Conservation (phyloP, 2,888 invertebrate genomes). For the Agrilus cyanescens region DNA sequence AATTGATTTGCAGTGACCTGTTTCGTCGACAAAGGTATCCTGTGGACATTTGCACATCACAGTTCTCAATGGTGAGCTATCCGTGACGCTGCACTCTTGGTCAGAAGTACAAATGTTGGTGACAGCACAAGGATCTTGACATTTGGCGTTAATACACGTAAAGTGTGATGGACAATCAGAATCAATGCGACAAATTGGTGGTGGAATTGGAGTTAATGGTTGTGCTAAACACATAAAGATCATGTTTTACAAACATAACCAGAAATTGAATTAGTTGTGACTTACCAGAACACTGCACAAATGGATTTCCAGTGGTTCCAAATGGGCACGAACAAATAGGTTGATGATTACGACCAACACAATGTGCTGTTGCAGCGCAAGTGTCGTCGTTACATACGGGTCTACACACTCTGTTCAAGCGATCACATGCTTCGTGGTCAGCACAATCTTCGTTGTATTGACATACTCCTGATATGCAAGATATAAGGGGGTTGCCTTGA, state of each 20-base stretch:
- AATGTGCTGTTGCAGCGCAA: constrained; percentile 69
- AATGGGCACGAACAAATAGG: constrained; percentile 65
- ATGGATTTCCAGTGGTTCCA: constrained; percentile 70
- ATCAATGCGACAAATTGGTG: constrained; percentile 60
- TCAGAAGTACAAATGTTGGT: constrained; percentile 63
- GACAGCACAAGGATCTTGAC: constrained; percentile 64
- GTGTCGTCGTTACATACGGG: constrained; percentile 72
- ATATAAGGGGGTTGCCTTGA: constrained; percentile 69
- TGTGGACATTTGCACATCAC: constrained; percentile 79
- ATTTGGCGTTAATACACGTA: constrained; percentile 66
- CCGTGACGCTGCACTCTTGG: constrained; percentile 67
- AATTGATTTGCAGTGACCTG: constrained; percentile 54
- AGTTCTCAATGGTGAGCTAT: constrained; percentile 68
- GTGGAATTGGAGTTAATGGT: constrained; percentile 18
- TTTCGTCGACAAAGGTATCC: constrained; percentile 62
- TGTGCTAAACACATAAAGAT: constrained; percentile 6
- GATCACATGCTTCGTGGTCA: constrained; percentile 71
- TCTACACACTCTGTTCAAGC: constrained; percentile 70
- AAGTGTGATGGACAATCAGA: constrained; percentile 62
- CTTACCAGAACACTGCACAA: constrained; percentile 48
- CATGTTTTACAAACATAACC: neutral
- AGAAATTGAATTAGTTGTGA: constrained; percentile 19
- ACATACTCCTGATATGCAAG: constrained; percentile 73
- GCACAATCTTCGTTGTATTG: constrained; percentile 85
- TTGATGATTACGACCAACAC: constrained; percentile 62